A percentile compares a stretch with the other conserved stretches of the same genome.
phyloP scores from a whole-genome alignment of 2,797 vertebrate species.

The Tamandua tetradactyla region DNA sequence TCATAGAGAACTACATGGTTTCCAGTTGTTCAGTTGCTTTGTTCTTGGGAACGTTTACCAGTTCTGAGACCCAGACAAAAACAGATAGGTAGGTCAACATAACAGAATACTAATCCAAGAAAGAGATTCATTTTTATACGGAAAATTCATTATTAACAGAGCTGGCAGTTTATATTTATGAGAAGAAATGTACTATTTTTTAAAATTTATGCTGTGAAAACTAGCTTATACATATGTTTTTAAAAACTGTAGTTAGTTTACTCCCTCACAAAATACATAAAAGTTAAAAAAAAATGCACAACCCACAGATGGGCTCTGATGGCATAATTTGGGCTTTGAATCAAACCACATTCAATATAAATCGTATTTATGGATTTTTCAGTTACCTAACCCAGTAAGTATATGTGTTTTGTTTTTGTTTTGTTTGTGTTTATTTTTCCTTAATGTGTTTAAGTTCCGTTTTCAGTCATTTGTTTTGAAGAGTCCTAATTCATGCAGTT shows the following conservation, averaged over 20 bases:
- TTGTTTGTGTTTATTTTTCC: background rate
- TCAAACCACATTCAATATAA: background rate
- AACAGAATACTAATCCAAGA: background rate
- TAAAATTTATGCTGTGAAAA: background rate
- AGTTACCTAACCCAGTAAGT: background rate
- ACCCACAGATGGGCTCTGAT: background rate
- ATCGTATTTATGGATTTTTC: background rate
- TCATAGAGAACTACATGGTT: background rate
- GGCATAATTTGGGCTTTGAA: background rate
- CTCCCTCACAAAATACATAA: background rate
- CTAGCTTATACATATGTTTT: background rate
- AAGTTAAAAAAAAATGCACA: background rate
- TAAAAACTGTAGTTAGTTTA: background rate
- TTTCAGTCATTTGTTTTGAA: background rate
- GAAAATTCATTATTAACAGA: background rate
- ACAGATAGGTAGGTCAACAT: background rate
- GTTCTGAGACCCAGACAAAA: background rate
- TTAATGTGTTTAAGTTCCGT: background rate
- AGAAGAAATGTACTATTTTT: background rate
- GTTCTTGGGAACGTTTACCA: background rate
- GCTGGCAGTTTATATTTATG: too few relatives aligned
- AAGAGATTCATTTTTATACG: background rate
- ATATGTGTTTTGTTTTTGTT: background rate
- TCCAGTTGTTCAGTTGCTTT: background rate
- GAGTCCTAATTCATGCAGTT: background rate